Evolutionary conservation across 2,888 invertebrate genomes (phyloP).

Genomic region (Tetropium fuscum): DNA sequence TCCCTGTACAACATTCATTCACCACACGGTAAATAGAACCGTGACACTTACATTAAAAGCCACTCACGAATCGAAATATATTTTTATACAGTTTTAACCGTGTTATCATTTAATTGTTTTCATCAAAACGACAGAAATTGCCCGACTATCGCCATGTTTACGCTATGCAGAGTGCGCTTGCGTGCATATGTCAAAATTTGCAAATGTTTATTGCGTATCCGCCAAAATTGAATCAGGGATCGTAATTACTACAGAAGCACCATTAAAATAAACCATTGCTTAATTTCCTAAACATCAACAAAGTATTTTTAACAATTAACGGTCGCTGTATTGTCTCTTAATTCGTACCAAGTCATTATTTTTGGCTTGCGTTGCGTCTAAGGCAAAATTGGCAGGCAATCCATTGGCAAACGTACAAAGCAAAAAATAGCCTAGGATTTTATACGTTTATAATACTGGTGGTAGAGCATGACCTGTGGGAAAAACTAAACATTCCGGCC

Average conservation of each 20-base stretch:
- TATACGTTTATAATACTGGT: too few relatives aligned
- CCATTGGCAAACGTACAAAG: constrained; percentile 16
- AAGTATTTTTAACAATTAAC: constrained; percentile 9
- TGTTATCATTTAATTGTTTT: constrained; percentile 50
- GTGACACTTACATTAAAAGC: constrained; percentile 47
- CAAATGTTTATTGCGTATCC: constrained; percentile 10
- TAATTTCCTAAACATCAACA: constrained; percentile 3
- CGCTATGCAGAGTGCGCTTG: constrained; percentile 41
- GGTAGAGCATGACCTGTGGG: too few relatives aligned
- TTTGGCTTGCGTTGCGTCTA: constrained; percentile 2
- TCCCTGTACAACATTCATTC: constrained; percentile 27
- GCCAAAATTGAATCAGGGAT: constrained; percentile 11
- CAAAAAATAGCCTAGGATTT: background rate
- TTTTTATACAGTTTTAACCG: constrained; percentile 40
- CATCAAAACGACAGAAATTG: constrained; percentile 46
- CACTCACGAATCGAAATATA: constrained; percentile 41
- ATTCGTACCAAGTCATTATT: constrained; percentile 1
- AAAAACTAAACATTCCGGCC: background rate
- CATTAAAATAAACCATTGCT: constrained; percentile 21
- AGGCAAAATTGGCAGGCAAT: constrained; percentile 5
- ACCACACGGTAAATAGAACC: constrained; percentile 29
- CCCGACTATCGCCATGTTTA: constrained; percentile 54
- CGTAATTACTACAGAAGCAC: background rate
- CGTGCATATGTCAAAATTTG: constrained; percentile 29
- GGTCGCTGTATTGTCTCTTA: constrained; percentile 11